These are phyloP conservation scores for Leucosticte australis DNA, from an alignment of 2,113 vertebrate genomes.

Conservation along the genomic window DNA sequence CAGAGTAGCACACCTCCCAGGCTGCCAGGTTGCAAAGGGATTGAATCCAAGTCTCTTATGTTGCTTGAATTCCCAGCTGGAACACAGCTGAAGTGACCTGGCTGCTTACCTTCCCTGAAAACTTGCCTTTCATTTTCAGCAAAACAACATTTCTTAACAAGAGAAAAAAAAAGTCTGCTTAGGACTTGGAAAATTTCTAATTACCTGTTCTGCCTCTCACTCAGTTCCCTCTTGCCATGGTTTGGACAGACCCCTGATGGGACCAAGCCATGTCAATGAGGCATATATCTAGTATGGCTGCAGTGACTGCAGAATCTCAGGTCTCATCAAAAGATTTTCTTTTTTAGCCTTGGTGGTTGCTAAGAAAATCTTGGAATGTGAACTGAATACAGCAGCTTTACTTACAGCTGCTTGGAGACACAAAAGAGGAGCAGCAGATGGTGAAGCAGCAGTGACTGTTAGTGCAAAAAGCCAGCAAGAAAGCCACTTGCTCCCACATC, in stretches of 20 bases:
- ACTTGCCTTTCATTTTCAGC: background rate
- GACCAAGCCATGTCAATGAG: background rate
- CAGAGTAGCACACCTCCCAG: background rate
- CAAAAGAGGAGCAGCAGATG: constrained; percentile 6
- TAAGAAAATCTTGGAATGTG: constrained; percentile 37
- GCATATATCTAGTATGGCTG: background rate
- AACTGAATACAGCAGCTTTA: constrained; percentile 11
- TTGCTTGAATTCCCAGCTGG: background rate
- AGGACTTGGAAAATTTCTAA: background rate
- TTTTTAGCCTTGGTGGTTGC: constrained; percentile 12
- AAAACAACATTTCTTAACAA: background rate
- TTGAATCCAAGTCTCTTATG: background rate
- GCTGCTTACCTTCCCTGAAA: background rate
- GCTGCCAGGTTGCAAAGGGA: background rate
- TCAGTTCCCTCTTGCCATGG: background rate
- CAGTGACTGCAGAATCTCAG: background rate
- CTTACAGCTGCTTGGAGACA: constrained; percentile 44
- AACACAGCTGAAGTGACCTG: background rate
- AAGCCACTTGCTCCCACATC: constrained; percentile 20
- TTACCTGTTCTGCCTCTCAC: background rate
- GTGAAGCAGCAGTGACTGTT: background rate
- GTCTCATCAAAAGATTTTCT: constrained; percentile 16
- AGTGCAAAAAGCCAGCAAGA: background rate
- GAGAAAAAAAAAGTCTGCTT: background rate
- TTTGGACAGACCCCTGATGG: background rate